phyloP scores from a whole-genome alignment of 2,113 vertebrate species.

The Morone chrysops region DNA sequence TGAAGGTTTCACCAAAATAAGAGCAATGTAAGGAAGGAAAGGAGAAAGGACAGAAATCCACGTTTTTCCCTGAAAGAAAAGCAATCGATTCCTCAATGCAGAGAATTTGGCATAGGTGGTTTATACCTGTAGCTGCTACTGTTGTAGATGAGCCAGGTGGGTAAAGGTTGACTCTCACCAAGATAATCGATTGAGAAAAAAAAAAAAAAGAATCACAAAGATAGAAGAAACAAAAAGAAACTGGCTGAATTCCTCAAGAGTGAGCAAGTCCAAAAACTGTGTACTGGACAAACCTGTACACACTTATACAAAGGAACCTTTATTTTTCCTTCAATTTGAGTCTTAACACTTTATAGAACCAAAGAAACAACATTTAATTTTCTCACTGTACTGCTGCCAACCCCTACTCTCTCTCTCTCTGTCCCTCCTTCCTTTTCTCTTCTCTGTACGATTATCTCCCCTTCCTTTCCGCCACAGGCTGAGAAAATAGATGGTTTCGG shows the following conservation, averaged over 20 bases:
- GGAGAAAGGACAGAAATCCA: not conserved
- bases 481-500: slow-evolving; percentile 48
- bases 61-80: slow-evolving; percentile 49
- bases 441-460: slow-evolving; percentile 47
- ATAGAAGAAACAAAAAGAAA: not conserved
- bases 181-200: slow-evolving; percentile 1
- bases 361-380: slow-evolving; percentile 16
- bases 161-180: slow-evolving; percentile 29
- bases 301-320: not conserved
- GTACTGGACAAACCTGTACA: not conserved
- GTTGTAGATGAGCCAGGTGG: slow-evolving; percentile 29
- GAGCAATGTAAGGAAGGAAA: not conserved
- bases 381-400: slow-evolving; percentile 21
- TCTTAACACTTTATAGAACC: not conserved
- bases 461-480: slow-evolving; percentile 42
- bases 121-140: slow-evolving; percentile 27
- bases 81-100: slow-evolving; percentile 36
- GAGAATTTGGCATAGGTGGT: slow-evolving; percentile 50
- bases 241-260: not conserved
- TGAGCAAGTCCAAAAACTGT: not conserved
- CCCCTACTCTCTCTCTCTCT: slow-evolving; percentile 1
- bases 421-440: slow-evolving; percentile 19
- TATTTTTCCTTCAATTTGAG: not conserved
- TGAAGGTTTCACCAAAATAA: not conserved
- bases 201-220: not conserved